Conservation (phyloP, 2,888 invertebrate genomes). For the Hirtodrosophila histrioides region DNA sequence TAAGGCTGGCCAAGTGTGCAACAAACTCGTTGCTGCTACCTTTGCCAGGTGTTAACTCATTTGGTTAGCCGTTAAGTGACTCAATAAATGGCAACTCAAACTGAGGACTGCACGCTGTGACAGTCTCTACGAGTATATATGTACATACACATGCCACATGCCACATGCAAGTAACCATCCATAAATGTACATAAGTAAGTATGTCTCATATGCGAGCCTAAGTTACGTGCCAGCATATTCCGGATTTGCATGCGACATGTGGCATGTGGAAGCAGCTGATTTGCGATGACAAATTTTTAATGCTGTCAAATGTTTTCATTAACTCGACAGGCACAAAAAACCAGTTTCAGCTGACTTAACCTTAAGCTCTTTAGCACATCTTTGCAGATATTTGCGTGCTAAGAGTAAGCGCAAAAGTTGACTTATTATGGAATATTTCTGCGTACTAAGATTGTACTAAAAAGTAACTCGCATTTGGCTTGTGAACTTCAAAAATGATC, state of each 20-base stretch:
- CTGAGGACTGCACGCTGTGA: conserved; percentile 69
- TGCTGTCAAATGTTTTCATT: conserved; percentile 52
- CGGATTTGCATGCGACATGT: conserved; percentile 13
- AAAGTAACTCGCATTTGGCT: too few species aligned
- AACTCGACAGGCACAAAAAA: conserved; percentile 23
- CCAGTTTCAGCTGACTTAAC: conserved; percentile 21
- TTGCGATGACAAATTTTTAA: conserved; percentile 68
- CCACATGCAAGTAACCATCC: conserved; percentile 12
- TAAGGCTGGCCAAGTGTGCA: neutral
- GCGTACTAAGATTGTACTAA: too few species aligned
- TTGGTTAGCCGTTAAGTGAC: conserved; percentile 73
- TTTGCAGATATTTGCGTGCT: neutral
- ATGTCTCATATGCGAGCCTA: conserved; percentile 1
- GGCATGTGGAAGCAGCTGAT: conserved; percentile 40
- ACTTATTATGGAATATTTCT: too few species aligned
- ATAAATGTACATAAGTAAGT: conserved; percentile 8
- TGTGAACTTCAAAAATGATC: too few species aligned
- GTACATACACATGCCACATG: conserved; percentile 7
- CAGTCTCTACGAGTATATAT: conserved; percentile 14
- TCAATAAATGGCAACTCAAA: conserved; percentile 74
- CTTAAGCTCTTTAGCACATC: conserved; percentile 2
- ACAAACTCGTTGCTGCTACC: conserved; percentile 42
- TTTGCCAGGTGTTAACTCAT: conserved; percentile 77
- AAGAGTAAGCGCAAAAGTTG: too few species aligned
- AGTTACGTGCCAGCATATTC: conserved; percentile 29